Percentiles rank a stretch among this genome's conserved stretches.
phyloP scores from a whole-genome alignment of 2,113 vertebrate genomes.

The Siniperca knerii region DNA sequence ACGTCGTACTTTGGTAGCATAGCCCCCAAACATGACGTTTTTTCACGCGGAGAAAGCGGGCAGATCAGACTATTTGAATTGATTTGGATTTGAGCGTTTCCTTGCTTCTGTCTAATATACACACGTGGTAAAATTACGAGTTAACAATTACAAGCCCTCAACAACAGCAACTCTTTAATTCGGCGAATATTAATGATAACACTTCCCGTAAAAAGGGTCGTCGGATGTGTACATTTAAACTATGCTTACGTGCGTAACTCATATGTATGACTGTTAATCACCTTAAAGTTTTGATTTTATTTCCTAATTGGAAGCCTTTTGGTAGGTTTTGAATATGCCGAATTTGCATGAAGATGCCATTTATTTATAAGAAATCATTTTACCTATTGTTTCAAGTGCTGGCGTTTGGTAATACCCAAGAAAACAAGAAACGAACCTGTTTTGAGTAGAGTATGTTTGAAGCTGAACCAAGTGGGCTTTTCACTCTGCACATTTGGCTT shows the following conservation, averaged over 20 bases:
- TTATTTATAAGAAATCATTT: not conserved
- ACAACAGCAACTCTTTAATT: not conserved
- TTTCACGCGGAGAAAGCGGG: not conserved
- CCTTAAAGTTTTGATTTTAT: too few relatives aligned
- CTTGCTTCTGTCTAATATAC: not conserved
- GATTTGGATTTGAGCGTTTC: not conserved
- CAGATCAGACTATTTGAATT: not conserved
- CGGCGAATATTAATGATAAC: not conserved
- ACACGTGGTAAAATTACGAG: not conserved
- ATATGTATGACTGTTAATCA: not conserved
- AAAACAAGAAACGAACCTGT: not conserved
- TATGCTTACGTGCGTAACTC: too few relatives aligned
- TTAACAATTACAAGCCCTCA: accelerated
- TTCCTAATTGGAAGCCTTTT: not conserved
- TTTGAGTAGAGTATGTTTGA: not conserved
- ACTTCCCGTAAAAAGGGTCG: not conserved
- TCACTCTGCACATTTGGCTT: not conserved
- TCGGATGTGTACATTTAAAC: not conserved
- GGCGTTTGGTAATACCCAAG: accelerated
- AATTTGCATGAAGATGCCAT: not conserved
- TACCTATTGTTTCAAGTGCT: not conserved
- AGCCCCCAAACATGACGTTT: accelerated
- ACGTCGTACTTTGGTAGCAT: not conserved
- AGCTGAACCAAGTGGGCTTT: not conserved
- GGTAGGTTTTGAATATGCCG: not conserved